Evolutionary conservation across 2,113 vertebrate species (phyloP).

Genomic region (Rattus rattus): DNA sequence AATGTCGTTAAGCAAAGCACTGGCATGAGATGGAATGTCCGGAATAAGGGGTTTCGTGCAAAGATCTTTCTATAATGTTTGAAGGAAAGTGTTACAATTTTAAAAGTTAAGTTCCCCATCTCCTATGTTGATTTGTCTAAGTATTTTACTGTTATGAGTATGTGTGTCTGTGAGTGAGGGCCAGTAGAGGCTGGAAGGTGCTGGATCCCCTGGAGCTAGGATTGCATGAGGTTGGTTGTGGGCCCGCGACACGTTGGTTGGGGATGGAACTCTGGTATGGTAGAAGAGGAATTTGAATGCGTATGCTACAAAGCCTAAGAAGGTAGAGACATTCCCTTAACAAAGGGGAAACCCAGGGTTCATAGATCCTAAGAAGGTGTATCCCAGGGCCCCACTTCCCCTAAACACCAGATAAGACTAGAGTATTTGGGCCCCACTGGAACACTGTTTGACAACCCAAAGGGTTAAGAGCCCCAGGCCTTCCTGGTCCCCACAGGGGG

Average conservation of each 20-base stretch:
- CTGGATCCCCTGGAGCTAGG: neutral
- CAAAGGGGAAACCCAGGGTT: neutral
- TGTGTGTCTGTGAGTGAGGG: neutral
- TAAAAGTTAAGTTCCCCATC: neutral
- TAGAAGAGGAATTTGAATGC: neutral
- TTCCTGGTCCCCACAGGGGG: conserved; percentile 68
- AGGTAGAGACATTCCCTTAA: neutral
- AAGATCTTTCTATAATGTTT: neutral
- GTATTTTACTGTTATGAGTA: neutral
- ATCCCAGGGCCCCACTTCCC: neutral
- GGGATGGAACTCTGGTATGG: neutral
- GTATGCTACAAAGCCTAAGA: neutral
- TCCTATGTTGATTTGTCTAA: neutral
- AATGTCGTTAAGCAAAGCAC: neutral
- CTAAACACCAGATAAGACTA: too few species aligned
- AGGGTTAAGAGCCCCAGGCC: conserved; percentile 77
- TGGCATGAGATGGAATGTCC: neutral
- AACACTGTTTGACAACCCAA: conserved; percentile 20
- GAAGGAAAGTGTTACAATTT: conserved; percentile 25
- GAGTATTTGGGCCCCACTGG: neutral
- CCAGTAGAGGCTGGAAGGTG: neutral
- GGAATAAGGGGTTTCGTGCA: neutral
- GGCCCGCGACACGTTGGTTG: too few species aligned
- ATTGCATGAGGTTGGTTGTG: neutral
- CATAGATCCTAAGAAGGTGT: neutral